Base-by-base conservation (phyloP, 2,797 vertebrate species). In the Heliangelus exortis region DNA sequence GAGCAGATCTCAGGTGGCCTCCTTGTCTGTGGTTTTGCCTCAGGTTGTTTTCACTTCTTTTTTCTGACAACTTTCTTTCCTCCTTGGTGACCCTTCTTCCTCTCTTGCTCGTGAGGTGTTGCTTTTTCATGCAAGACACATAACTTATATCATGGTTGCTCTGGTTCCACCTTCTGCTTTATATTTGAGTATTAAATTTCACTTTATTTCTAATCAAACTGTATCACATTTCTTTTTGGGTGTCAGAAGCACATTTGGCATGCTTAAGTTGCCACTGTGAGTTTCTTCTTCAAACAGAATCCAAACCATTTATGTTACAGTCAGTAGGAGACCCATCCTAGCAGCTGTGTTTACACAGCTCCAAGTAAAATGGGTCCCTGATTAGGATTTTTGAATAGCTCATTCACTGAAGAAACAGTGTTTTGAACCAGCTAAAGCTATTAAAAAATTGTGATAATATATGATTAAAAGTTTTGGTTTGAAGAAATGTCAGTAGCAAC, bases 291-390 rank as follows among this genome's bases (percentile, higher is more conserved):
- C 78, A 78, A 92, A 93, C 68, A 87, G 89, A 92, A 92, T 92
- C 93, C 86, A 83, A 89, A 80, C 68, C 61, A 59, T 80, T 80
- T 68, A 59, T 84, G 75, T 71, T 90, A 85, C 75, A 66, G 0
- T 96, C 87, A 94, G 57, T 75, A 85, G 47, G n/a, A 94, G 84
- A 92, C 81, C 66, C 79, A 89, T 94, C 76, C 73, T 72, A 96
- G 84, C 96, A 96, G 94, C 92, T 92, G 87, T 96, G 94, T 96
- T 96, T 95, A 92, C 95, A 66, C 62, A 95, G 68, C 59, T 93
- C 19, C 58, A 66, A 85, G 86, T 73, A 87, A 94, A 95, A 95
- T 92, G 87, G 68, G 68, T 77, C 81, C 75, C 92, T 95, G 90
- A 91, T 95, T 93, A 94, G 79, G 91, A 91, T 75, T 93, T 94